Percentiles rank a stretch among this genome's conserved stretches.
These are phyloP conservation scores for Diorhabda carinulata DNA, from an alignment of 1,140 invertebrate genomes.

Conservation along the genomic window DNA sequence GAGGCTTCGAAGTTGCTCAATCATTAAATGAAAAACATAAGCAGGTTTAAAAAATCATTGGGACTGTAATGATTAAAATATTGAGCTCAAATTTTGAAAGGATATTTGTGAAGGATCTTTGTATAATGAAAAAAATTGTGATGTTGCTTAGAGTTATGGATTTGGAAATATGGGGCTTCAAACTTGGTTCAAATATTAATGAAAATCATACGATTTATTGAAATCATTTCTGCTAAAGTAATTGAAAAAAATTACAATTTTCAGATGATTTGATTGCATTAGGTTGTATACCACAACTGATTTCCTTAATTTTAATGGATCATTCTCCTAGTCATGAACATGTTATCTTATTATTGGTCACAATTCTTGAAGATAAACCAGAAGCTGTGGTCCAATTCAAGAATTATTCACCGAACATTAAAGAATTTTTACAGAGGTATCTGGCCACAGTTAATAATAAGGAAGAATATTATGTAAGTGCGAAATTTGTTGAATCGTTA, in stretches of 20 bases:
- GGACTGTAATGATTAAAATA: too few relatives aligned
- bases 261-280: slow-evolving; percentile 35
- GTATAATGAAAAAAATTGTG: background rate
- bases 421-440: slow-evolving; percentile 34
- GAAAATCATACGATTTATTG: too few relatives aligned
- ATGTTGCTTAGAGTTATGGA: too few relatives aligned
- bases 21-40: too few relatives aligned
- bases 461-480: slow-evolving; percentile 34
- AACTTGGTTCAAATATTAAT: too few relatives aligned
- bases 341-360: slow-evolving; percentile 35
- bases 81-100: too few relatives aligned
- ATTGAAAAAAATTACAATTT: slow-evolving; percentile 7
- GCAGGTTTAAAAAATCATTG: too few relatives aligned
- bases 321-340: slow-evolving; percentile 40
- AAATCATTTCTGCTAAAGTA: too few relatives aligned
- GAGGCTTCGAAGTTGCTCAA: too few relatives aligned
- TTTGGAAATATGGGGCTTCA: too few relatives aligned
- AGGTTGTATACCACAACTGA: slow-evolving; percentile 36
- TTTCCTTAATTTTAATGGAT: slow-evolving; percentile 33
- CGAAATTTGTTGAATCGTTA: background rate
- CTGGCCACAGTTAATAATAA: slow-evolving; percentile 28
- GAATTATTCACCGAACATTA: slow-evolving; percentile 34
- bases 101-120: background rate
- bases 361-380: slow-evolving; percentile 36
- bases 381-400: slow-evolving; percentile 32